Evolutionary conservation across 1,140 invertebrate genomes (phyloP).

Genomic region (Cydia amplana): DNA sequence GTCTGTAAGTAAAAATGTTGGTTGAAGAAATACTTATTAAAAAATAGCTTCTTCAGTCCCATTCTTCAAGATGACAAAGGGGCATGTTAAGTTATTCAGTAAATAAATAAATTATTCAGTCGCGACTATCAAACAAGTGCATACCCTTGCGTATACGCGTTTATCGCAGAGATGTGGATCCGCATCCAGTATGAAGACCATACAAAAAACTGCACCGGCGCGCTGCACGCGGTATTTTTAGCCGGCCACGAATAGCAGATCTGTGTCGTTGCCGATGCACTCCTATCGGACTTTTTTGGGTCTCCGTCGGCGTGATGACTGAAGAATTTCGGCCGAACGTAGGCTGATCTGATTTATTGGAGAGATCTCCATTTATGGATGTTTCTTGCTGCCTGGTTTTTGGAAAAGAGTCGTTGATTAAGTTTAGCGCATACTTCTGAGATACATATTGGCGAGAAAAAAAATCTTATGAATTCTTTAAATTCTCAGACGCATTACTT

Average conservation of each 20-base stretch:
- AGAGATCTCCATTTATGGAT: background rate
- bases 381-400: too few species aligned
- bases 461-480: too few species aligned
- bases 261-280: slow-evolving; percentile 52
- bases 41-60: too few species aligned
- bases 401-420: too few species aligned
- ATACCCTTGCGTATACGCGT: too few species aligned
- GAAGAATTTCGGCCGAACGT: slow-evolving; percentile 12
- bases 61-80: too few species aligned
- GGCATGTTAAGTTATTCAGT: background rate
- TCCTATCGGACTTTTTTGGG: slow-evolving; percentile 52
- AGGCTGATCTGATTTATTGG: slow-evolving; percentile 16
- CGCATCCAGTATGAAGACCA: slow-evolving; percentile 48
- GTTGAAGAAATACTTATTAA: too few species aligned
- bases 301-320: background rate
- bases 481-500: too few species aligned
- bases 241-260: slow-evolving; percentile 61
- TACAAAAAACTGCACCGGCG: slow-evolving; percentile 70
- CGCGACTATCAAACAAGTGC: background rate
- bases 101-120: slow-evolving; percentile 1
- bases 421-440: too few species aligned
- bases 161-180: too few species aligned
- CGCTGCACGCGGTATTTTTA: slow-evolving; percentile 68
- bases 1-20: too few species aligned
- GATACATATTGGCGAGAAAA: too few species aligned